A percentile compares a stretch with the other conserved stretches of the same genome.
phyloP scores from a whole-genome alignment of 2,797 vertebrate species.

The Crenichthys baileyi region DNA sequence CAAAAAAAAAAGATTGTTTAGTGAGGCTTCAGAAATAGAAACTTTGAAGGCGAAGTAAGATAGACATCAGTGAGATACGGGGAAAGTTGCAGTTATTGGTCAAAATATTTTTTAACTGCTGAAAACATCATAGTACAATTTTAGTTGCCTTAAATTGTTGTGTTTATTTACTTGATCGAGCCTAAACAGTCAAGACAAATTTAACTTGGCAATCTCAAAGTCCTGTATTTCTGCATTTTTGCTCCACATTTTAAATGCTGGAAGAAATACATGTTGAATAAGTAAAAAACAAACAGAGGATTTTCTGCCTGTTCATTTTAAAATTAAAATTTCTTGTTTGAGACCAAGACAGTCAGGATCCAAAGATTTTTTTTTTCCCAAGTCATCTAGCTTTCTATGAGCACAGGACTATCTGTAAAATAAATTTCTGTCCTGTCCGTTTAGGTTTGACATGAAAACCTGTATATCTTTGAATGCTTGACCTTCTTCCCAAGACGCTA shows the following conservation, averaged over 20 bases:
- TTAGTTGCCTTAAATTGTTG: background rate
- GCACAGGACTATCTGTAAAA: conserved; percentile 38
- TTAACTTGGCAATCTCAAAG: background rate
- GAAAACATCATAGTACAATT: background rate
- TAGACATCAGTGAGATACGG: background rate
- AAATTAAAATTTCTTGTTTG: conserved; percentile 63
- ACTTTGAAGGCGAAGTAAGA: background rate
- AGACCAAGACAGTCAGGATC: conserved; percentile 58
- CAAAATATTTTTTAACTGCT: too few species aligned
- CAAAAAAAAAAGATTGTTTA: background rate
- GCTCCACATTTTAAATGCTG: background rate
- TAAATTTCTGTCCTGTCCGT: conserved; percentile 20
- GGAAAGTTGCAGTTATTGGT: too few species aligned
- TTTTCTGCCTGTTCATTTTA: background rate
- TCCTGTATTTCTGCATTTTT: background rate
- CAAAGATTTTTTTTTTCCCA: conserved; percentile 51
- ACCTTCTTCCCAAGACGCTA: conserved; percentile 38
- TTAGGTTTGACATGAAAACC: conserved; percentile 18
- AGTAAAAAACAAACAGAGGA: background rate
- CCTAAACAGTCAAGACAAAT: background rate
- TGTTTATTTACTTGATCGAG: background rate
- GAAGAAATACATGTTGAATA: background rate
- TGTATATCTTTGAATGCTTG: conserved; percentile 42
- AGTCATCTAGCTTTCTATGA: conserved; percentile 43
- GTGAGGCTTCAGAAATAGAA: too few species aligned